phyloP scores from a whole-genome alignment of 53 echinoderm and acorn worm species.

The Glandiceps talaboti region DNA sequence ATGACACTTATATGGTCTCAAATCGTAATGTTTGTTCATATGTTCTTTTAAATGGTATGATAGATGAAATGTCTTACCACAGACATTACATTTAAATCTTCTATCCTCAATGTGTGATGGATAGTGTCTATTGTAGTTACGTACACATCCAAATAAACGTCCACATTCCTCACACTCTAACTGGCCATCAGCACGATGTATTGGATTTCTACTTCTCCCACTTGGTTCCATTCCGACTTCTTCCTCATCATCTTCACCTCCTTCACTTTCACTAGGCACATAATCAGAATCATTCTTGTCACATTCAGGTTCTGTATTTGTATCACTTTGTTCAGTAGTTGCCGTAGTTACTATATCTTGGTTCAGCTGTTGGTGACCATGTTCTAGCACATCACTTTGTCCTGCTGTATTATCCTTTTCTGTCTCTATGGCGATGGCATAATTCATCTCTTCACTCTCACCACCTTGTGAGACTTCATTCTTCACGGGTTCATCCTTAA shows the following conservation, averaged over 20 bases:
- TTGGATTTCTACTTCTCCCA: neutral
- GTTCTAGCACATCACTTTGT: neutral
- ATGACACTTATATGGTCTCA: neutral
- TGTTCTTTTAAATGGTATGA: neutral
- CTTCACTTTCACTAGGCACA: neutral
- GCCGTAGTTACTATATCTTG: neutral
- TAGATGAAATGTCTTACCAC: neutral
- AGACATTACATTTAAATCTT: neutral
- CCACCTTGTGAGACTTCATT: neutral
- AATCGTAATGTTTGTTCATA: neutral
- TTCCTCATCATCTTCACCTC: neutral
- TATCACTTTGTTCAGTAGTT: neutral
- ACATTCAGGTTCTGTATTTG: neutral
- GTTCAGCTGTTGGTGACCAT: neutral
- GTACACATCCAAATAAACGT: neutral
- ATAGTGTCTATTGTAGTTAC: neutral
- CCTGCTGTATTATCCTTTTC: too few relatives aligned
- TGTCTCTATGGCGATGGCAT: too few relatives aligned
- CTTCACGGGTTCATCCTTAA: neutral
- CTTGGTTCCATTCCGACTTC: neutral
- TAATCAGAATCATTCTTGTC: neutral
- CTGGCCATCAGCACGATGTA: neutral
- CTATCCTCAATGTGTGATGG: neutral
- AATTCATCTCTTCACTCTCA: neutral
- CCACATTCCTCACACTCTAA: neutral